Evolutionary conservation across 2,888 invertebrate genomes (phyloP).

Genomic region (Griposia aprilina): DNA sequence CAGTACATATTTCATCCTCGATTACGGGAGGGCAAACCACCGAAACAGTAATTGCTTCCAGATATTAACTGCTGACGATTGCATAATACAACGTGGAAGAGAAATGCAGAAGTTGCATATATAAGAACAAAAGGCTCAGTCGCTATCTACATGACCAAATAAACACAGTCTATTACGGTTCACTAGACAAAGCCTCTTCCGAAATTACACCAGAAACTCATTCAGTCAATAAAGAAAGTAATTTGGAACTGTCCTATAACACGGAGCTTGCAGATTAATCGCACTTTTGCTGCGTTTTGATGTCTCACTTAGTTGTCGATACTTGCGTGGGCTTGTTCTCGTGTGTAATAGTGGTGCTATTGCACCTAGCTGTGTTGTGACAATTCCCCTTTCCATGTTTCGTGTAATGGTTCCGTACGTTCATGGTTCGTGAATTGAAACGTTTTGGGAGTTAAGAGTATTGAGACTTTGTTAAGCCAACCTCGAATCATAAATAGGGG

Average conservation of each 20-base stretch:
- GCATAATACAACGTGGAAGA: slow-evolving; percentile 30
- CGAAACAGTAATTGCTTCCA: slow-evolving; percentile 54
- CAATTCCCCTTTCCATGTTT: slow-evolving; percentile 26
- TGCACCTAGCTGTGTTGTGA: slow-evolving; percentile 2
- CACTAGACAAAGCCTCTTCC: not conserved
- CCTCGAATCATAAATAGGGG: slow-evolving; percentile 17
- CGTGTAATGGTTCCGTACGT: slow-evolving; percentile 46
- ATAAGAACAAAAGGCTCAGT: not conserved
- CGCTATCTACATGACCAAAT: not conserved
- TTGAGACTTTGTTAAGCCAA: slow-evolving; percentile 35
- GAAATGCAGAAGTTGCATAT: slow-evolving; percentile 18
- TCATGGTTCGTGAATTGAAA: slow-evolving; percentile 56
- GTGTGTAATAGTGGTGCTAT: slow-evolving; percentile 14
- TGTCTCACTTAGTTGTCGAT: not conserved
- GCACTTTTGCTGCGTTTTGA: not conserved
- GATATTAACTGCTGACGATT: slow-evolving; percentile 56
- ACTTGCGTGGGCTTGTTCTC: not conserved
- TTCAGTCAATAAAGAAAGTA: not conserved
- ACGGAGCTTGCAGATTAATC: not conserved
- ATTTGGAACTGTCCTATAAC: not conserved
- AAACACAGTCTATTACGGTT: not conserved
- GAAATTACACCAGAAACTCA: slow-evolving; percentile 8
- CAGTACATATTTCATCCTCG: slow-evolving; percentile 51
- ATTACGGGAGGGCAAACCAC: slow-evolving; percentile 16
- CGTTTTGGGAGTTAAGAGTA: slow-evolving; percentile 44